phyloP scores from a whole-genome alignment of 2,797 vertebrate genomes.

The Clarias laeviceps region DNA sequence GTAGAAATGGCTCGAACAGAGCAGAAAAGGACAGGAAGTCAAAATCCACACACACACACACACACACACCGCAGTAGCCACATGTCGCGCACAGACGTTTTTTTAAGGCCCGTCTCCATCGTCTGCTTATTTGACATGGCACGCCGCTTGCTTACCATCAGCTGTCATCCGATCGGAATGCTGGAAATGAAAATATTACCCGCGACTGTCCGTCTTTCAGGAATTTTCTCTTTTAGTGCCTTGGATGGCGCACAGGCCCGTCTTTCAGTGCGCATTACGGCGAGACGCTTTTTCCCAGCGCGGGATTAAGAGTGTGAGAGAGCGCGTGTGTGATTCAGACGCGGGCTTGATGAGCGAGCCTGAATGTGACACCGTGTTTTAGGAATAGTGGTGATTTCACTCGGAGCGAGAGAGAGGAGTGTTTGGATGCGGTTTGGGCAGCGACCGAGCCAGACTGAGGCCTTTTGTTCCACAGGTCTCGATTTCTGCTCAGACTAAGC shows the following conservation, averaged over 20 bases:
- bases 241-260: slow-evolving; percentile 32
- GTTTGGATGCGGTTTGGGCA: slow-evolving; percentile 55
- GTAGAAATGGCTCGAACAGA: neutral
- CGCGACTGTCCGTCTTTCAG: slow-evolving; percentile 29
- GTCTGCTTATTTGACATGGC: slow-evolving; percentile 49
- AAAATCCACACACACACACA: neutral
- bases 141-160: slow-evolving; percentile 35
- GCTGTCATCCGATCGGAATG: slow-evolving; percentile 53
- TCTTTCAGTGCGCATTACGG: slow-evolving; percentile 52
- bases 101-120: slow-evolving; percentile 20
- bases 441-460: slow-evolving; percentile 53
- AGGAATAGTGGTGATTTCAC: slow-evolving; percentile 65
- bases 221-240: slow-evolving; percentile 35
- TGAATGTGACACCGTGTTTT: slow-evolving; percentile 59
- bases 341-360: slow-evolving; percentile 57
- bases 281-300: slow-evolving; percentile 50
- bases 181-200: slow-evolving; percentile 54
- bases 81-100: neutral
- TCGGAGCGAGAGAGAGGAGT: slow-evolving; percentile 20
- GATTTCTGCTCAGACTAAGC: slow-evolving; percentile 55
- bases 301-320: slow-evolving; percentile 39
- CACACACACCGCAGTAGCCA: slow-evolving; percentile 17
- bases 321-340: slow-evolving; percentile 57
- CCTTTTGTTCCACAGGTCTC: slow-evolving; percentile 60
- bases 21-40: neutral